Base-by-base conservation (phyloP, 2,888 invertebrate species). In the Mantis religiosa region DNA sequence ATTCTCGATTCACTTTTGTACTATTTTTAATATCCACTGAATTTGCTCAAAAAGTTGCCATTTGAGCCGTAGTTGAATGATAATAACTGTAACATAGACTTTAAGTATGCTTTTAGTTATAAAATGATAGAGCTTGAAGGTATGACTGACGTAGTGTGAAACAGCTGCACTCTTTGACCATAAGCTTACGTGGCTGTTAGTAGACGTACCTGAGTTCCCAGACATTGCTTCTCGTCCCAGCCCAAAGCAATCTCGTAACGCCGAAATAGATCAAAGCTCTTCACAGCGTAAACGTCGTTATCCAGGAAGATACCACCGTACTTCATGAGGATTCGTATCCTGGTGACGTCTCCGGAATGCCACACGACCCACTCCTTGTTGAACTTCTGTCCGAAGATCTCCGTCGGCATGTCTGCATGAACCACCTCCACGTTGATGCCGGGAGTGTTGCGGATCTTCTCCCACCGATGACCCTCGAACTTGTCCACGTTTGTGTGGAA, bases 251-350 rank as follows among this genome's bases (percentile, higher is more conserved):
- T 92, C 91, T 93, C 93, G 89, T 91, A 93, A 87, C 92, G 91
- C 47, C 92, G 90, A 89, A 92, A 93, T 27, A 90, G 88, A 89
- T 93, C 91, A 84, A 93, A 90, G 7, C 91, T 91, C 84, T 92
- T 92, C 14, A 93, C 90, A n/a, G 93, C 91, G 82, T 92, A 91
- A 27, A 91, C 91, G 90, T 93, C 93, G 41, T 91, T 92, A 89
- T 93, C 93, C 81, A 93, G 90, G 89, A 92, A 93, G 85, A 93
- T 92, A 9, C 93, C 93, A 27, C 93, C 93, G 89, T 91, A 91
- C 87, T 91, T 88, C 91, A 91, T 91, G n/a, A 93, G 91, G 20
- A 93, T 90, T 54, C 91, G 90, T 7, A 93, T 91, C 28, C 93
- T 90, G 28, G 92, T 92, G 7, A 93, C 91, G 90, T 93, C 93